phyloP scores from a whole-genome alignment of 1,140 invertebrate species.

The Drosophila miranda region DNA sequence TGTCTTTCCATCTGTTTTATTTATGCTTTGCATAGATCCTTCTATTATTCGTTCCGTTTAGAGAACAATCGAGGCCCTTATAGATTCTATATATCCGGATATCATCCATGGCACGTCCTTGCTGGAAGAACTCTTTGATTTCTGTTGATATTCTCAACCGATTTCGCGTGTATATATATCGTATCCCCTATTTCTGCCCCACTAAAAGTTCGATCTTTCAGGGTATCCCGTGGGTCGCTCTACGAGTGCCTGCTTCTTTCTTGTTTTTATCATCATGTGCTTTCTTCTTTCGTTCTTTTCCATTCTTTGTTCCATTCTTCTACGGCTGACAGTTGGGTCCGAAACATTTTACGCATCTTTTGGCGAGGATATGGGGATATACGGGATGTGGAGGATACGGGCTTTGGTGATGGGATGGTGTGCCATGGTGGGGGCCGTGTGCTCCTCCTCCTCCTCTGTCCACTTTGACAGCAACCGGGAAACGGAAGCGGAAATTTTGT shows the following conservation, averaged over 20 bases:
- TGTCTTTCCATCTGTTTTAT: no score
- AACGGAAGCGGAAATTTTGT: slow-evolving; percentile 79
- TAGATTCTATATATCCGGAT: no score
- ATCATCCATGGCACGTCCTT: no score
- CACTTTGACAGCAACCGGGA: slow-evolving; percentile 73
- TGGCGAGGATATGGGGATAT: slow-evolving; percentile 27
- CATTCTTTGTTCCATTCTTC: slow-evolving; percentile 18
- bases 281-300: slow-evolving; percentile 27
- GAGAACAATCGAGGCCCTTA: no score
- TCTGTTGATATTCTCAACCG: no score
- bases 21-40: no score
- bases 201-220: no score
- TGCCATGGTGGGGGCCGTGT: not conserved
- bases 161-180: no score
- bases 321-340: slow-evolving; percentile 33
- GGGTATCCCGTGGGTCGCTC: slow-evolving; percentile 1
- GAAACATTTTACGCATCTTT: slow-evolving; percentile 75
- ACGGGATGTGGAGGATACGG: not conserved
- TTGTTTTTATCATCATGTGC: slow-evolving; percentile 15
- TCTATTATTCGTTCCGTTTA: no score
- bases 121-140: no score
- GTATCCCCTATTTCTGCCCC: no score
- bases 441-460: slow-evolving; percentile 15
- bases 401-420: not conserved
- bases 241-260: no score